Evolutionary conservation across 2,888 invertebrate genomes (phyloP), one percentile per base, ranked within the genome.

Genomic region (Perdita meconis): DNA sequence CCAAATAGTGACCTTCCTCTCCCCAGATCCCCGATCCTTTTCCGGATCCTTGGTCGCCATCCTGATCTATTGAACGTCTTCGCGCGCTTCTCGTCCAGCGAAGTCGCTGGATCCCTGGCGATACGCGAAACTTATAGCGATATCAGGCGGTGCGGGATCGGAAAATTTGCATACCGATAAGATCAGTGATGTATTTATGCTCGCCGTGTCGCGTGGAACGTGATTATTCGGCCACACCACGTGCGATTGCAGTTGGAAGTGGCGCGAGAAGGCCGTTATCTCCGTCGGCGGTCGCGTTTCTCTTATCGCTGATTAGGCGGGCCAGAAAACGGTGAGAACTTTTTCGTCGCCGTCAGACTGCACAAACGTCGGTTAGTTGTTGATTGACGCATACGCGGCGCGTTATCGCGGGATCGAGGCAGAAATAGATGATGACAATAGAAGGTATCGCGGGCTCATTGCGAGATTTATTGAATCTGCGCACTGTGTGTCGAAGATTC

Each of bases 111-210:
- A 72, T 53, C 72, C 73, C 72, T 53, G n/a, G 34, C 47, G 55
- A 36, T 64, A 40, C 22, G 55, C 13, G 65, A 56, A 63, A 65
- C 42, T 77, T 51, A 47, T 47, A 77, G n/a, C 69, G 68, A 61
- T 74, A 78, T 74, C 64, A 50, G 61, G 47, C 42, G 38, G 53
- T 56, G 36, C 16, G 53, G 59, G 61, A 69, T 72, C 63, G 73
- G 51, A 40, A 44, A 59, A 85, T 85, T 86, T 86, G 74, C 78
- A 69, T 78, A 71, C 51, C 75, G 85, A 85, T 85, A 85, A 85
- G 80, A 60, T 50, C 36, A 26, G 24, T 74, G 85, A 83, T 44
- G 47, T 85, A 80, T 85, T 85, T 85, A 85, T 81, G 70, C 65
- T 55, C 68, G 55, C 30, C 30, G 38, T 40, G 13, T 55, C 44